phyloP scores from a whole-genome alignment of 2,797 vertebrate species.

The Sphaeramia orbicularis region DNA sequence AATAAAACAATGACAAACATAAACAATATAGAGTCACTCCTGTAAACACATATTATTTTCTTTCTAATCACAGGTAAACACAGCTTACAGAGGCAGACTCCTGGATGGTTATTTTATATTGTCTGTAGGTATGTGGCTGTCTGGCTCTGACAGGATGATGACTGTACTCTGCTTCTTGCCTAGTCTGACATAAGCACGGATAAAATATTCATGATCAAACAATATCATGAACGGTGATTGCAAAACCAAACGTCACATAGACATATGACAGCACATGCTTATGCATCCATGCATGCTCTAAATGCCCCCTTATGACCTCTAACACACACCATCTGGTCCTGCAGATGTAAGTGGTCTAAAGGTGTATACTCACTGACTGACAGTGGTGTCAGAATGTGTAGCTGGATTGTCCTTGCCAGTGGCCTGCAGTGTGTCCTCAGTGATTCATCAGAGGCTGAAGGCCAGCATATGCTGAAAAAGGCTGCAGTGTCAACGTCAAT shows the following conservation, averaged over 20 bases:
- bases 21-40: no score
- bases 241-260: not conserved
- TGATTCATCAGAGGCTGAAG: conserved; percentile 40
- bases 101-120: no score
- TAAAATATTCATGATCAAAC: not conserved
- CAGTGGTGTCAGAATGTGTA: conserved; percentile 16
- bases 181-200: no score
- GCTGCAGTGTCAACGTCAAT: conserved; percentile 10
- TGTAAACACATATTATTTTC: no score
- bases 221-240: conserved; percentile 1
- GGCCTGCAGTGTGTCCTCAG: conserved; percentile 19
- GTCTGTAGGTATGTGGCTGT: no score
- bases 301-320: conserved; percentile 1
- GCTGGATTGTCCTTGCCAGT: conserved; percentile 39
- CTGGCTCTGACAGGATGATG: no score
- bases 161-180: no score
- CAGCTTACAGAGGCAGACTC: no score
- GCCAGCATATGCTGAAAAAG: conserved; percentile 29
- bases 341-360: conserved; percentile 27
- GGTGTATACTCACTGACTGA: conserved; percentile 30
- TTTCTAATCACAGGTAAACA: no score
- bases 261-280: conserved; percentile 29
- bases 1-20: no score
- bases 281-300: conserved; percentile 20
- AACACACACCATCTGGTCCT: conserved; percentile 40